These are phyloP conservation scores for Stichopus horrens DNA, from an alignment of 53 echinoderm and acorn worm genomes.

Conservation along the genomic window DNA sequence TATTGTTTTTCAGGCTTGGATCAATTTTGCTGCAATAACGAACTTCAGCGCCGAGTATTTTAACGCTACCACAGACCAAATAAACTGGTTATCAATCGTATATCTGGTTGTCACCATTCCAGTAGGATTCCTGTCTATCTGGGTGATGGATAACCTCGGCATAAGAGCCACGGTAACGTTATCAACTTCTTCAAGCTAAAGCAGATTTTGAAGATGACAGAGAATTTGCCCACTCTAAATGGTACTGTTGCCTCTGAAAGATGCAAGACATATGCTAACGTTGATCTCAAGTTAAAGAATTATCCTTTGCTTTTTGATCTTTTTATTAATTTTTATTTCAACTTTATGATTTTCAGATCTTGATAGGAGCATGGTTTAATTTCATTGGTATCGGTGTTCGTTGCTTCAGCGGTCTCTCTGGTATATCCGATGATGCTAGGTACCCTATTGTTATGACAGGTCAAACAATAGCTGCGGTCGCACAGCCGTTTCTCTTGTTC, in stretches of 20 bases:
- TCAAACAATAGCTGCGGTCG: conserved; percentile 81
- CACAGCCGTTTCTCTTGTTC: conserved; percentile 87
- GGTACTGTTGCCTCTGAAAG: background rate
- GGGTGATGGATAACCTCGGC: conserved; percentile 81
- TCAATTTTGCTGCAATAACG: conserved; percentile 85
- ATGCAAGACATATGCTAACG: background rate
- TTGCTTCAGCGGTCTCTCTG: conserved; percentile 61
- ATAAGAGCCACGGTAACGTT: conserved; percentile 66
- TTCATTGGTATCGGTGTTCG: conserved; percentile 69
- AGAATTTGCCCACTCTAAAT: background rate
- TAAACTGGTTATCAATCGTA: conserved; percentile 84
- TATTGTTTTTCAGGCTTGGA: conserved; percentile 71
- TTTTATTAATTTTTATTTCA: background rate
- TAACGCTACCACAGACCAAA: conserved; percentile 67
- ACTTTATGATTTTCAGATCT: conserved; percentile 51
- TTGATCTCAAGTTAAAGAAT: too few relatives aligned
- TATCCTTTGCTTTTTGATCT: too few relatives aligned
- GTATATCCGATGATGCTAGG: conserved; percentile 54
- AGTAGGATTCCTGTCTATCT: conserved; percentile 79
- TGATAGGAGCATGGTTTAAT: conserved; percentile 80
- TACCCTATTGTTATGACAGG: conserved; percentile 79
- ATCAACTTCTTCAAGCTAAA: background rate
- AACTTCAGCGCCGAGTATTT: conserved; percentile 79
- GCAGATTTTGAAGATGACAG: background rate
- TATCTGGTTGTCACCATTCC: conserved; percentile 79